Evolutionary conservation across 2,888 invertebrate species (phyloP).

Genomic region (Hedya salicella): DNA sequence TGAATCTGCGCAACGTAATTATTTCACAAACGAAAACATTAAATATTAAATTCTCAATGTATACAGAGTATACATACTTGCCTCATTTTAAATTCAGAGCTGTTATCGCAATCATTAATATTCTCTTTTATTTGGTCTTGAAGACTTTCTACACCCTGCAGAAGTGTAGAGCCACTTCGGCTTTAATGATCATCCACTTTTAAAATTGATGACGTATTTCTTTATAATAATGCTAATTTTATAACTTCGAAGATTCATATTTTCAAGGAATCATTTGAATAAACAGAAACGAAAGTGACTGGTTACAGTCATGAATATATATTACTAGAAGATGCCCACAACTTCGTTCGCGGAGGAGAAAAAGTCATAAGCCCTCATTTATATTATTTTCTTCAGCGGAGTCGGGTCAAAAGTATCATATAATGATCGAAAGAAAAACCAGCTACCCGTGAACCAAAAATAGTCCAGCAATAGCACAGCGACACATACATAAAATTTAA

Average conservation of each 20-base stretch:
- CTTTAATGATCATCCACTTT: slow-evolving; percentile 21
- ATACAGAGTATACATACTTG: too few relatives aligned
- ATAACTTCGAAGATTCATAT: neutral
- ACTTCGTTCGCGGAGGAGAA: too few relatives aligned
- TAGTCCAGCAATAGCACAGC: too few relatives aligned
- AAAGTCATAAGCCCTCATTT: too few relatives aligned
- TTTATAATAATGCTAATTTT: slow-evolving; percentile 6
- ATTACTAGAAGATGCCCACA: too few relatives aligned
- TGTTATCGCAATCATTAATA: slow-evolving; percentile 33
- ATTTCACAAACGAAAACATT: slow-evolving; percentile 20
- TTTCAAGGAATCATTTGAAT: neutral
- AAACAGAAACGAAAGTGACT: too few relatives aligned
- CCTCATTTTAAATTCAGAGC: slow-evolving; percentile 24
- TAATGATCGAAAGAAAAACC: too few relatives aligned
- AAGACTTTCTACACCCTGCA: slow-evolving; percentile 12
- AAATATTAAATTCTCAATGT: slow-evolving; percentile 23
- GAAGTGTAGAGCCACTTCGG: slow-evolving; percentile 5
- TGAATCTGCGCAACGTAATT: neutral
- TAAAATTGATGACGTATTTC: slow-evolving; percentile 19
- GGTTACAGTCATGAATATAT: too few relatives aligned
- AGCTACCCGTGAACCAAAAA: too few relatives aligned
- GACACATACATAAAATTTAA: too few relatives aligned
- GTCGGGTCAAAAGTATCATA: too few relatives aligned
- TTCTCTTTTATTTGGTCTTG: slow-evolving; percentile 25
- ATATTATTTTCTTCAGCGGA: too few relatives aligned